Evolutionary conservation across 2,797 vertebrate genomes (phyloP).

Genomic region (Hylomyscus alleni): DNA sequence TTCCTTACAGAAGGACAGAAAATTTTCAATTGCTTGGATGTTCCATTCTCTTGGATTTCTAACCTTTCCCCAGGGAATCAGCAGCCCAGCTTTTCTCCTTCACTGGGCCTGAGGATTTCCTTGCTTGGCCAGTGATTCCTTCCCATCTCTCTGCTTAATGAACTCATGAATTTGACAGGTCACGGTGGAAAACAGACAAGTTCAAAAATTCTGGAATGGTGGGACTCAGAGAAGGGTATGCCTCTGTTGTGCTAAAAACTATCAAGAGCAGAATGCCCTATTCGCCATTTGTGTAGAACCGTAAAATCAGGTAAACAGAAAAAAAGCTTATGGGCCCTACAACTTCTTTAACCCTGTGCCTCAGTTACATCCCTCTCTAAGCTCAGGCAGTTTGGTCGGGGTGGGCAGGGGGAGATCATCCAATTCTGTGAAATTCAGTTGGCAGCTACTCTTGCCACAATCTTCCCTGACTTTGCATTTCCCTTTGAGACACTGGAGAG

Average conservation of each 20-base stretch:
- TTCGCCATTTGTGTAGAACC: background rate
- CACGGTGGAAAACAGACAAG: slow-evolving; percentile 49
- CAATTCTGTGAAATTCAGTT: slow-evolving; percentile 22
- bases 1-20: background rate
- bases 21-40: background rate
- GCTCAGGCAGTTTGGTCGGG: background rate
- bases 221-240: slow-evolving; percentile 52
- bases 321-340: background rate
- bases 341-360: background rate
- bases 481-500: slow-evolving; percentile 37
- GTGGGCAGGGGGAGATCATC: background rate
- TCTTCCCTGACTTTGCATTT: slow-evolving; percentile 42
- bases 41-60: background rate
- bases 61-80: background rate
- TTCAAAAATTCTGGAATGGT: slow-evolving; percentile 39
- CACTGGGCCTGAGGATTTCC: background rate
- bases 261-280: slow-evolving; percentile 52
- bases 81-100: background rate
- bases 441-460: slow-evolving; percentile 3
- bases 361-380: background rate
- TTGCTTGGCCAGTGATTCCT: background rate
- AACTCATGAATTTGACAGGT: slow-evolving; percentile 9
- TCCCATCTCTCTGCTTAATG: background rate
- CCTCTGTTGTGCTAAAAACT: slow-evolving; percentile 24
- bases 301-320: slow-evolving; percentile 7